Evolutionary conservation across 2,797 vertebrate genomes (phyloP).

Genomic region (Alectoris magna): DNA sequence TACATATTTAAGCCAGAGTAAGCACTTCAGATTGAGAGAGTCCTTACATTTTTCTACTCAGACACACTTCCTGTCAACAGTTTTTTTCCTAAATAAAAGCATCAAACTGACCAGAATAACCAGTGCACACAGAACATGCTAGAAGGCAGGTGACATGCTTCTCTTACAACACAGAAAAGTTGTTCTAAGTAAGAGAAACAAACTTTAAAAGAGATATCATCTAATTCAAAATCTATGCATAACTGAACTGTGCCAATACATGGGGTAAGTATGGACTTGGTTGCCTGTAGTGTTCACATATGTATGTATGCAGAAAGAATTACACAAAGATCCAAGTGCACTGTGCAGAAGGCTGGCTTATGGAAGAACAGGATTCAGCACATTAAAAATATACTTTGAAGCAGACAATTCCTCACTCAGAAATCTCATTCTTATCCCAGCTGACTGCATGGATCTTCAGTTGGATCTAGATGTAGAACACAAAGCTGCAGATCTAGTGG

Average conservation of each 20-base stretch:
- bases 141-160: not conserved
- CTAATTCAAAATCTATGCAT: not conserved
- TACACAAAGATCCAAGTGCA: not conserved
- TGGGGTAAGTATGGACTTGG: not conserved
- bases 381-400: not conserved
- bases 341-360: not conserved
- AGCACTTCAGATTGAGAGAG: not conserved
- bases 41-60: not conserved
- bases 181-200: not conserved
- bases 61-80: not conserved
- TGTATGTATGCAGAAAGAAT: not conserved
- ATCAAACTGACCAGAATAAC: not conserved
- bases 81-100: not conserved
- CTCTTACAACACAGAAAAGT: not conserved
- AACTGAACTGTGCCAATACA: not conserved
- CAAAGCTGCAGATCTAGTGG: not conserved
- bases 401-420: not conserved
- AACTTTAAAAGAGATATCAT: not conserved
- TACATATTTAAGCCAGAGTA: not conserved
- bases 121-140: not conserved
- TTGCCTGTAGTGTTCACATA: not conserved
- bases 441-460: not conserved
- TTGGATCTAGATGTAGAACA: not conserved
- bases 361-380: not conserved
- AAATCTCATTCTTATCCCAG: not conserved